Conservation (phyloP, 2,113 vertebrate species). For the Catharus minimus region DNA sequence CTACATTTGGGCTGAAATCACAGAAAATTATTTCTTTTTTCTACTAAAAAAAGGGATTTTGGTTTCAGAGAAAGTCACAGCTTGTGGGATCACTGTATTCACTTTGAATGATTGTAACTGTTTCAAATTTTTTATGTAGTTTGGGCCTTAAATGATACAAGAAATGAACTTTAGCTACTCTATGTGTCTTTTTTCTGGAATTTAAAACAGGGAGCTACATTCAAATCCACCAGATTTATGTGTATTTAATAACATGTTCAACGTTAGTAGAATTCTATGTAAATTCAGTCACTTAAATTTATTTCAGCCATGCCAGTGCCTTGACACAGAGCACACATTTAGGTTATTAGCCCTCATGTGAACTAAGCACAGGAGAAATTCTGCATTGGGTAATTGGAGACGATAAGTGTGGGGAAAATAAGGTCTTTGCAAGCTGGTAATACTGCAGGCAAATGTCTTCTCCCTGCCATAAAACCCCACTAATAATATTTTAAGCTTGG, state of each 20-base stretch:
- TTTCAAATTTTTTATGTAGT: not conserved
- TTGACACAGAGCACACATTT: not conserved
- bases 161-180: slow-evolving; percentile 24
- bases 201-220: not conserved
- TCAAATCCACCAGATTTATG: slow-evolving; percentile 11
- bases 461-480: not conserved
- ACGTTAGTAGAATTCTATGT: not conserved
- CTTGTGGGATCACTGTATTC: not conserved
- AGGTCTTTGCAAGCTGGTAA: slow-evolving; percentile 19
- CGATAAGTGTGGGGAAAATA: not conserved
- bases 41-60: not conserved
- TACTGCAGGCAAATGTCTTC: slow-evolving; percentile 21
- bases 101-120: not conserved
- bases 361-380: slow-evolving; percentile 36
- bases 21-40: not conserved
- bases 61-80: not conserved
- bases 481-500: slow-evolving; percentile 27
- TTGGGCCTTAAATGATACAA: slow-evolving; percentile 6
- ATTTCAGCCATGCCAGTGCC: not conserved
- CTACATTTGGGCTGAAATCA: not conserved
- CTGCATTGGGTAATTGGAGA: slow-evolving; percentile 12
- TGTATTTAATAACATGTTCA: not conserved
- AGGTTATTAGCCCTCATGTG: slow-evolving; percentile 27
- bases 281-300: slow-evolving; percentile 36
- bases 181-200: not conserved